phyloP scores from a whole-genome alignment of 2,888 invertebrate species.

The Drosophila longiperda region DNA sequence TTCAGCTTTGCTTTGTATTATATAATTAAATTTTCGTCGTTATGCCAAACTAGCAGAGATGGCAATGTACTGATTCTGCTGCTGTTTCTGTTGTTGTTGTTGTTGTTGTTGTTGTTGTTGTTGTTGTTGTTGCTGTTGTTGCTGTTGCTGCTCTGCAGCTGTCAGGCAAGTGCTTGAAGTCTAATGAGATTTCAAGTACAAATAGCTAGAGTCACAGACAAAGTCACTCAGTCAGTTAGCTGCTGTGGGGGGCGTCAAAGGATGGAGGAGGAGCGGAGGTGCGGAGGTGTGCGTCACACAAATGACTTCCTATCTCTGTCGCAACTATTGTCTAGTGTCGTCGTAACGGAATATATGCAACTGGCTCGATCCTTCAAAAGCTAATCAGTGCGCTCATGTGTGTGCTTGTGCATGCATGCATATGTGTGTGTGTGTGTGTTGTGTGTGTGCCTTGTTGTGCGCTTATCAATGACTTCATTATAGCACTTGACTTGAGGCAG shows the following conservation, averaged over 20 bases:
- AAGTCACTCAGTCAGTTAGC: conserved; percentile 42
- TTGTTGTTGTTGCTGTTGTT: conserved; percentile 15
- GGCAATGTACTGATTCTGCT: background rate
- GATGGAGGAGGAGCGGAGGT: background rate
- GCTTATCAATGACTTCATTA: conserved; percentile 81
- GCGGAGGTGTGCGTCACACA: background rate
- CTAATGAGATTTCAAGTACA: conserved; percentile 79
- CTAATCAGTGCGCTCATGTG: conserved; percentile 58
- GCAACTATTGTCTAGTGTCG: conserved; percentile 56
- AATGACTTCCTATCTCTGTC: background rate
- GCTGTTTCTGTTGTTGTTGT: conserved; percentile 2
- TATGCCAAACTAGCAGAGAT: conserved; percentile 58
- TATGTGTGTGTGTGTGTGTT: conserved; percentile 24
- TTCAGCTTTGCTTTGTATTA: conserved; percentile 64
- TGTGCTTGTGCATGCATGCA: background rate
- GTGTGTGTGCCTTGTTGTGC: conserved; percentile 38
- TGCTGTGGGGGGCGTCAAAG: background rate
- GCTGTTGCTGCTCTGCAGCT: conserved; percentile 27
- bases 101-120: conserved; percentile 11
- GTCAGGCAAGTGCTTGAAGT: conserved; percentile 73
- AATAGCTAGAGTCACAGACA: conserved; percentile 59
- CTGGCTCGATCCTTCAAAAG: conserved; percentile 47
- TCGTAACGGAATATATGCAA: conserved; percentile 67
- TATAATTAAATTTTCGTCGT: conserved; percentile 79
- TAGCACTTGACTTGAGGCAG: conserved; percentile 58